Conservation (phyloP, 1,140 invertebrate species). For the Agrypnia vestita region DNA sequence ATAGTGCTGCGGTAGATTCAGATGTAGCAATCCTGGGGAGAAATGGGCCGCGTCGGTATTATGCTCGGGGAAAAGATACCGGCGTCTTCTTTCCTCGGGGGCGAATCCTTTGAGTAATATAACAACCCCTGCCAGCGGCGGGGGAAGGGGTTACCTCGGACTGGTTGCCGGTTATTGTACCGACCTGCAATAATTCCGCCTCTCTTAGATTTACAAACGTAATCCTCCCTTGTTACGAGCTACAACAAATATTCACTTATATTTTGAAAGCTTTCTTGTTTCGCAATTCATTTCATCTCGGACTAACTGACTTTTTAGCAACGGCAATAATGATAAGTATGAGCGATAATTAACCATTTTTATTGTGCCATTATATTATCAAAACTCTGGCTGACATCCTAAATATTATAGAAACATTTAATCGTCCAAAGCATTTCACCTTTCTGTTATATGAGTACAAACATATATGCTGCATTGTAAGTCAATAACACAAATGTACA, state of each 20-base stretch:
- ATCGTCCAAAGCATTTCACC: too few relatives aligned
- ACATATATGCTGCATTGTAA: too few relatives aligned
- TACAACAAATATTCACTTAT: not conserved
- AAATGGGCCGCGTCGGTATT: conserved; percentile 21
- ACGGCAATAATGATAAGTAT: too few relatives aligned
- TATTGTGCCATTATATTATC: too few relatives aligned
- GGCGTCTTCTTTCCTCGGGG: conserved; percentile 22
- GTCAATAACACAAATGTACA: too few relatives aligned
- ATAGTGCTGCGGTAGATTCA: conserved; percentile 8
- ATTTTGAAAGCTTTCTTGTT: not conserved
- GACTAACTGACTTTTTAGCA: too few relatives aligned
- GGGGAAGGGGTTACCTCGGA: not conserved
- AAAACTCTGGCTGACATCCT: too few relatives aligned
- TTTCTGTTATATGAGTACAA: too few relatives aligned
- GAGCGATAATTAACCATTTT: too few relatives aligned
- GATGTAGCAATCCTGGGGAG: conserved; percentile 19
- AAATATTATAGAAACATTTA: too few relatives aligned
- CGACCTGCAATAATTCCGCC: not conserved
- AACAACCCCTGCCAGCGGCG: conserved; percentile 3
- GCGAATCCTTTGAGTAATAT: conserved; percentile 23
- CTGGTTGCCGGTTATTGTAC: conserved; percentile 23
- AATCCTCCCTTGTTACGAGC: not conserved
- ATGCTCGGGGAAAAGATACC: conserved; percentile 5
- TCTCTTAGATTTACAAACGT: conserved; percentile 1
- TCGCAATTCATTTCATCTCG: not conserved